Evolutionary conservation across 2,797 vertebrate species (phyloP).

Genomic region (Chrysocyon brachyurus): DNA sequence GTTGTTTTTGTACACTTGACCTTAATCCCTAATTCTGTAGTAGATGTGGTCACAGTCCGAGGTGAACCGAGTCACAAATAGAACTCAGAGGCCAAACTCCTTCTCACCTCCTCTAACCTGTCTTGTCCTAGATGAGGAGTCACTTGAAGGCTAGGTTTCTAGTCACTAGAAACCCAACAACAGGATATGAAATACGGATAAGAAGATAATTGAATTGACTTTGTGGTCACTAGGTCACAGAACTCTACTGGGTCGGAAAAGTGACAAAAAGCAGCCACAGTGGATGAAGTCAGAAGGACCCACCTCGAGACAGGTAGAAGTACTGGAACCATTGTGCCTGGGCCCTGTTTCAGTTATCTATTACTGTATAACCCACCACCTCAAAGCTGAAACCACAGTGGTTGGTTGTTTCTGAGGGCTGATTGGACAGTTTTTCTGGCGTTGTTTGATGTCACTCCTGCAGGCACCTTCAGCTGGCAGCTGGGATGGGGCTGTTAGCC

Average conservation of each 20-base stretch:
- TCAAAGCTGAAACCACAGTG: not conserved
- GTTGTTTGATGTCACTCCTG: not conserved
- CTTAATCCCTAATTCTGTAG: slow-evolving; percentile 38
- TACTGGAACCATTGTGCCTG: not conserved
- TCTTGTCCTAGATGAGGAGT: not conserved
- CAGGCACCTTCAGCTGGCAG: not conserved
- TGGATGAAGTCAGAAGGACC: not conserved
- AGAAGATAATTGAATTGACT: not conserved
- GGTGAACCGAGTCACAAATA: not conserved
- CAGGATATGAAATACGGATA: not conserved
- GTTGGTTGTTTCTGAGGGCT: not conserved
- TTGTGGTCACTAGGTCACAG: slow-evolving; percentile 61
- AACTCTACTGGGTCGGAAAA: not conserved
- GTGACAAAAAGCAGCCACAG: not conserved
- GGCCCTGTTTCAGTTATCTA: not conserved
- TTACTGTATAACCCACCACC: not conserved
- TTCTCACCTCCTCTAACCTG: not conserved
- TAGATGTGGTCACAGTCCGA: not conserved
- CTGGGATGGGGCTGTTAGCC: not conserved
- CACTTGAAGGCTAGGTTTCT: not conserved
- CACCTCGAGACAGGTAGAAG: not conserved
- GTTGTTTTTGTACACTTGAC: not conserved
- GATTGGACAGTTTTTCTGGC: not conserved
- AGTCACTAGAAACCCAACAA: not conserved
- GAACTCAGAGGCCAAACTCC: slow-evolving; percentile 1